Evolutionary conservation across 2,797 vertebrate species (phyloP).

Genomic region (Ctenosaura bakeri): DNA sequence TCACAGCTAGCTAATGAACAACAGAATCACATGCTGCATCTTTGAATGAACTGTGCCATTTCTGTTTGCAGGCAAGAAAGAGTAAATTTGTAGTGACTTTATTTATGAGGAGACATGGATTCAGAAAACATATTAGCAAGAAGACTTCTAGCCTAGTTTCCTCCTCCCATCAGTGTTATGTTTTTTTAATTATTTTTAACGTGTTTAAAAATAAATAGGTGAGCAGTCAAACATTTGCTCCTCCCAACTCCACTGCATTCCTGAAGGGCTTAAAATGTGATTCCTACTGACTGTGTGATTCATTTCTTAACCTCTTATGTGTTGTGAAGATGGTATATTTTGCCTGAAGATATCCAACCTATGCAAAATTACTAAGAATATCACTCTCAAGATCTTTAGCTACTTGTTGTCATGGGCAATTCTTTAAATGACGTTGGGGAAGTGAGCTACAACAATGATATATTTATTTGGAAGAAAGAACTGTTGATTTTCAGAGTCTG

Average conservation of each 20-base stretch:
- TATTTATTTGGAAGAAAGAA: background rate
- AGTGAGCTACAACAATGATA: background rate
- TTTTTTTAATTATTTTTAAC: background rate
- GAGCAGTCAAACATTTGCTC: background rate
- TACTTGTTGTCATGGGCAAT: conserved; percentile 61
- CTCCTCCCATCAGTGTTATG: background rate
- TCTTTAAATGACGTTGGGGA: conserved; percentile 37
- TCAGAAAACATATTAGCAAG: background rate
- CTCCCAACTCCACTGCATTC: background rate
- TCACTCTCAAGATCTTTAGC: conserved; percentile 27
- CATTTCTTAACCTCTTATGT: background rate
- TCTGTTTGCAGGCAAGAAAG: too few species aligned
- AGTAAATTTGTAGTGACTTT: background rate
- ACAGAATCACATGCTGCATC: background rate
- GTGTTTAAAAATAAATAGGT: background rate
- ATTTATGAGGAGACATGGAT: background rate
- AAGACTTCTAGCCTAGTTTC: background rate
- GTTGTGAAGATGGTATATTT: background rate
- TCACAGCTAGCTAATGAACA: background rate
- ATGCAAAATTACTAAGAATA: background rate
- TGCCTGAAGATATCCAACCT: background rate
- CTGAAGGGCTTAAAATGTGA: background rate
- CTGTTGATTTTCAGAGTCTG: background rate
- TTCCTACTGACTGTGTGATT: background rate
- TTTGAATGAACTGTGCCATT: background rate